Base-by-base conservation (phyloP, 2,113 vertebrate genomes). In the Centrocercus urophasianus region DNA sequence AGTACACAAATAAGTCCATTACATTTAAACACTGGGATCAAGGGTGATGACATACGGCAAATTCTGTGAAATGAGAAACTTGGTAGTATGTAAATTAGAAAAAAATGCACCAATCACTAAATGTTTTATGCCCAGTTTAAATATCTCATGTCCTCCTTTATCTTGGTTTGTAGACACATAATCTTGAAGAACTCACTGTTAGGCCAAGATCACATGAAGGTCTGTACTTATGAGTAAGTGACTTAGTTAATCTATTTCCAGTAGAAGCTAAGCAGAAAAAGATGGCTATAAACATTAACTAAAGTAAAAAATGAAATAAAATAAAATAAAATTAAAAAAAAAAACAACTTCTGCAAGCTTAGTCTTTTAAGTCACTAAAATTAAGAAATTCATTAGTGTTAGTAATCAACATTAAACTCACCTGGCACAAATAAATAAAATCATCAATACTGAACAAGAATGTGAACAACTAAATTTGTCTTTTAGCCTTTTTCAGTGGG, bases 51-150 rank as follows among this genome's bases (percentile, higher is more conserved):
- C 40, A 45, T 79, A 21, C 1, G 1, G 32, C 21, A 89, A 82
- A 88, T 48, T 69, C 59, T 69, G 30, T 87, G 48, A 85, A 89
- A 92, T 90, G 40, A 90, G 83, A 90, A 89, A 78, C 70, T 84
- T 83, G 6, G 47, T 45, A 18, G 6, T 57, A 85, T 27, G 24
- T 47, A 38, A 42, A 89, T 84, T 43, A 57, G 25, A 43, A 79
- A 59, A 56, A 56, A 7, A 48, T 11, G 2, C n/a, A 66, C 24
- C 14, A 7, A 19, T 63, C 42, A 27, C 22, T 70, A 59, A 65
- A 54, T 40, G 4, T 5, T 75, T 95, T 79, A 5, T 32, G 24
- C 18, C 21, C 24, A 47, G 59, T 61, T 6, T 45, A 72, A n/a
- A 3, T 38, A 5, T 28, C 18, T 21, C 57, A 0, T 7, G 2